Evolutionary conservation across 2,888 invertebrate species (phyloP), one percentile per base, ranked within the genome.

Genomic region (Clivina fossor): DNA sequence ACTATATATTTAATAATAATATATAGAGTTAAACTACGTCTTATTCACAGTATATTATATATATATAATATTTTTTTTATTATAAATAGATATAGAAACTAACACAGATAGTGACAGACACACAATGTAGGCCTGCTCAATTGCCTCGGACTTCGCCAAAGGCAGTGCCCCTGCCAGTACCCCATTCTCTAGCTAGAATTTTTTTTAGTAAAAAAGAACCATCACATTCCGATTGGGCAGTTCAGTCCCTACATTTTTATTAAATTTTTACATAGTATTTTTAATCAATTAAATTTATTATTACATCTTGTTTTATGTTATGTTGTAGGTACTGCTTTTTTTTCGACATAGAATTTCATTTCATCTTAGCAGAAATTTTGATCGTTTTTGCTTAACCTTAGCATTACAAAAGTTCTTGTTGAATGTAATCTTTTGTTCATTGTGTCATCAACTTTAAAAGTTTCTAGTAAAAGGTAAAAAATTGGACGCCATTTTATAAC

Each of bases 1-100:
- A 79, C 81, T 82, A 82, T 79, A 77, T 76, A 79, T 61, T 67
- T 66, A 65, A 64, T 62, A 77, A 77, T 78, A 78, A 79, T 55
- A 78, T 66, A 66, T 66, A 67, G 62, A 64, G 66, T 67, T n/a
- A n/a, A 65, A 66, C 70, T 71, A 71, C 68, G 66, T 67, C 63
- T 66, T 70, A 71, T 67, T 69, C 68, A 71, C 68, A 71, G 44
- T 58, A 56, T 58, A 56, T 46, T 32, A 46, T 68, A 68, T 66
- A n/a, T n/a, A n/a, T n/a, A n/a, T n/a, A n/a, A n/a, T n/a, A 65
- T 64, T 60, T 57, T 63, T 63, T 60, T 46, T 59, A 60, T 63
- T 60, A 66, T 67, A 65, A 67, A 68, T 67, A 71, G 65, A 68
- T 67, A 64, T 69, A 72, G 70, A 72, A 72, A 70, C 73, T 74